phyloP scores from a whole-genome alignment of 2,797 vertebrate genomes.

The Coregonus ussuriensis region DNA sequence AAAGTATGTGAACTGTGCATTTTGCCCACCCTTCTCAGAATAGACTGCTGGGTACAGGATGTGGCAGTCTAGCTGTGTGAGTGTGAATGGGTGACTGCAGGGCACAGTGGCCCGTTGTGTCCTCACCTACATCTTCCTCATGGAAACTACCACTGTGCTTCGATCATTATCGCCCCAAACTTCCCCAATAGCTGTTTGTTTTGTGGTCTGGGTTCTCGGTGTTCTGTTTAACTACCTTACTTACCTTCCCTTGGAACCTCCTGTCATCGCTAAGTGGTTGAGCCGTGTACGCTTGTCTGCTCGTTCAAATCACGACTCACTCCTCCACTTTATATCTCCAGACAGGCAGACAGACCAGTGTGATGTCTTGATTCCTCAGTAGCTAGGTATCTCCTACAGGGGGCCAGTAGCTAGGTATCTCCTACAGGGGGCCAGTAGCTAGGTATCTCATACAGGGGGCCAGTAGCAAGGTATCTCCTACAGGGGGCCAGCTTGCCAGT shows the following conservation, averaged over 20 bases:
- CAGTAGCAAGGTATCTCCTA: too few species aligned
- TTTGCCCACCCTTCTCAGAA: not conserved
- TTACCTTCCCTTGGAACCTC: conserved; percentile 28
- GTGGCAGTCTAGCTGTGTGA: not conserved
- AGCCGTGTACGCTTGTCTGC: not conserved
- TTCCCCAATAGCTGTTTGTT: conserved; percentile 19
- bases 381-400: too few species aligned
- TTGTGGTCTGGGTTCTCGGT: conserved; percentile 15
- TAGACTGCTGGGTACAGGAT: not conserved
- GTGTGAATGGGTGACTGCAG: conserved; percentile 2
- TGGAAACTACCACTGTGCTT: conserved; percentile 32
- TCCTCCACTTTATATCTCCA: not conserved
- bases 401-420: too few species aligned
- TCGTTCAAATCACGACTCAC: conserved; percentile 22
- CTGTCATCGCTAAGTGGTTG: conserved; percentile 22
- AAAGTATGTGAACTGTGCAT: conserved; percentile 8
- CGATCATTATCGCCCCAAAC: conserved; percentile 37
- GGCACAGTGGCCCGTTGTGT: not conserved
- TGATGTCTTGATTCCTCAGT: conserved; percentile 9
- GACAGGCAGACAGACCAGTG: conserved; percentile 7
- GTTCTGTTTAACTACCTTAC: conserved; percentile 6
- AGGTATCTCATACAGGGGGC: too few species aligned
- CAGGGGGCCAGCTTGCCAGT: too few species aligned
- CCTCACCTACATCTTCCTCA: conserved; percentile 41
- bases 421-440: too few species aligned